Evolutionary conservation across 2,888 invertebrate genomes (phyloP).

Genomic region (Graphium colonna): DNA sequence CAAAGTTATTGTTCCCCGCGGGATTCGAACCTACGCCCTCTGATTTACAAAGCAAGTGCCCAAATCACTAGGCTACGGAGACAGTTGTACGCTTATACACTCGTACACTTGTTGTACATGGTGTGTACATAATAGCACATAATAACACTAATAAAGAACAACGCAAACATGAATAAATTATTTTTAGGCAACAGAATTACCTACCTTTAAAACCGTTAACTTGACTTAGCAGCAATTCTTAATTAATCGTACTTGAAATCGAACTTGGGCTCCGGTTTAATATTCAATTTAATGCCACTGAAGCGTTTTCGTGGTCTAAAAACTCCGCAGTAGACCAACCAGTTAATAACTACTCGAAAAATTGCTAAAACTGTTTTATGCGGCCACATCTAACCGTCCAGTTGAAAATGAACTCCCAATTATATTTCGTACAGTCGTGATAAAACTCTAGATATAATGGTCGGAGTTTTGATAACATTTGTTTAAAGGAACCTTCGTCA

Average conservation of each 20-base stretch:
- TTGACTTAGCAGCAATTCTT: slow-evolving; percentile 32
- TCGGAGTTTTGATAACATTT: slow-evolving; percentile 39
- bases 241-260: slow-evolving; percentile 26
- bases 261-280: slow-evolving; percentile 19
- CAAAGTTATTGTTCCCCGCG: too few species aligned
- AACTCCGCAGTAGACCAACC: slow-evolving; percentile 32
- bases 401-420: slow-evolving; percentile 17
- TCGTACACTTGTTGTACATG: too few species aligned
- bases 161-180: too few species aligned
- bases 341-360: slow-evolving; percentile 28
- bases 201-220: slow-evolving; percentile 7
- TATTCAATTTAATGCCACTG: slow-evolving; percentile 45
- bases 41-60: too few species aligned
- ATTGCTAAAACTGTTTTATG: slow-evolving; percentile 23
- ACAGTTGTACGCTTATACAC: too few species aligned
- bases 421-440: slow-evolving; percentile 20
- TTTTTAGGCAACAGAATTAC: too few species aligned
- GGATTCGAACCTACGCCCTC: too few species aligned
- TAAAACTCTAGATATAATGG: slow-evolving; percentile 37
- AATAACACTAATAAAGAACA: too few species aligned
- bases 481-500: slow-evolving; percentile 59
- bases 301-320: slow-evolving; percentile 52
- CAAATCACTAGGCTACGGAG: too few species aligned
- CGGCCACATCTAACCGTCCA: slow-evolving; percentile 22
- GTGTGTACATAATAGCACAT: too few species aligned